These are phyloP conservation scores for Melanogrammus aeglefinus DNA, from an alignment of 2,797 vertebrate genomes.

Conservation along the genomic window DNA sequence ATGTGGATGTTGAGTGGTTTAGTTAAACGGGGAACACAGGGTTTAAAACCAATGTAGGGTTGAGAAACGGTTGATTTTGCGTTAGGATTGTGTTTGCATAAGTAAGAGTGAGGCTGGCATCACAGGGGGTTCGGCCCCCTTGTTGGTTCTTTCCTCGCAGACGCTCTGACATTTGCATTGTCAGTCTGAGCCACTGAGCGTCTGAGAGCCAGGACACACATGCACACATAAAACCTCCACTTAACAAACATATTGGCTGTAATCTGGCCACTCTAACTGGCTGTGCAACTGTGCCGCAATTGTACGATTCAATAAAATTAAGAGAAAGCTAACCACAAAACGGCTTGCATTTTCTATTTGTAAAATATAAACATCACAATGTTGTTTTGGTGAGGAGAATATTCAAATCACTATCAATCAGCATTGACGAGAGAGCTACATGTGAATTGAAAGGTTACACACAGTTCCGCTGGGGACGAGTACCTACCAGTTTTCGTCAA, in stretches of 20 bases:
- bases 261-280: neutral
- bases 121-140: neutral
- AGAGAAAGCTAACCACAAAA: too few species aligned
- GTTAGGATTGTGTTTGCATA: neutral
- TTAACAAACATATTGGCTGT: neutral
- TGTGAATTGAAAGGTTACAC: too few species aligned
- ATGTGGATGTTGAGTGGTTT: neutral
- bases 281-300: too few species aligned
- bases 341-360: too few species aligned
- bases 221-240: neutral
- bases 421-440: too few species aligned
- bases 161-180: neutral
- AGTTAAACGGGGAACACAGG: neutral
- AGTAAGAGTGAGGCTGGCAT: neutral
- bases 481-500: too few species aligned
- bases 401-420: too few species aligned
- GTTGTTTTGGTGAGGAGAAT: too few species aligned
- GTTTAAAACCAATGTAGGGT: too few species aligned
- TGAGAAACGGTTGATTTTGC: neutral
- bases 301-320: too few species aligned
- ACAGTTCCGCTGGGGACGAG: too few species aligned
- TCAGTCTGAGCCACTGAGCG: neutral
- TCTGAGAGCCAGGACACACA: neutral
- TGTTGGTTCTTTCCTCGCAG: neutral
- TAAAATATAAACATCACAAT: too few species aligned